Conservation (phyloP, 2,888 invertebrate species). For the Phengaris alcon region DNA sequence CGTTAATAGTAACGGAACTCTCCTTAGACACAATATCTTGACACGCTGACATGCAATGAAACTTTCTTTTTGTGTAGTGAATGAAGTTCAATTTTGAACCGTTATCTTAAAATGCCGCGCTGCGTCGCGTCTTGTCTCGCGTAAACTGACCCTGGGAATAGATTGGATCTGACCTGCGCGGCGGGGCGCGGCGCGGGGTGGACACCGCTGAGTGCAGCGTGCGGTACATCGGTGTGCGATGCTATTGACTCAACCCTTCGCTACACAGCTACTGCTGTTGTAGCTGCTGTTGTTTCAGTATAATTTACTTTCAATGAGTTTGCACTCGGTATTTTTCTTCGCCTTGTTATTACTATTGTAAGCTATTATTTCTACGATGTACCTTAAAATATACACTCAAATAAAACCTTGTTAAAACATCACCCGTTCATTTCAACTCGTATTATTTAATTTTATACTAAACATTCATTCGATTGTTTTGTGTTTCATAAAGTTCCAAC, state of each 20-base stretch:
- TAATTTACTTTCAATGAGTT: conserved; percentile 17
- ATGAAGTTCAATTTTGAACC: too few relatives aligned
- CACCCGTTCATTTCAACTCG: neutral
- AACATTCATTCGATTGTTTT: too few relatives aligned
- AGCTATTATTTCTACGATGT: conserved; percentile 6
- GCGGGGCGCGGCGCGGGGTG: neutral
- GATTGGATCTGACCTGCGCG: neutral
- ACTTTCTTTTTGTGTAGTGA: too few relatives aligned
- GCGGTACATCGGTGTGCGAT: neutral
- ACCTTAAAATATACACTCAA: neutral
- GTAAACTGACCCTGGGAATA: too few relatives aligned
- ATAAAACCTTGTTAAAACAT: neutral
- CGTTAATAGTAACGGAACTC: too few relatives aligned
- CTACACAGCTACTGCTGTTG: neutral
- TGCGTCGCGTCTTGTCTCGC: too few relatives aligned
- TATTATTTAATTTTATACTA: too few relatives aligned
- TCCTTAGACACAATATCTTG: too few relatives aligned
- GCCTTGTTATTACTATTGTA: conserved; percentile 7
- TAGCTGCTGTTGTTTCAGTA: conserved; percentile 5
- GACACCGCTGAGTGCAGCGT: neutral
- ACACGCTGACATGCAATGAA: too few relatives aligned
- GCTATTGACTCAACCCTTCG: neutral
- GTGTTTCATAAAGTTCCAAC: too few relatives aligned
- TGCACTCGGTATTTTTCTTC: conserved; percentile 10
- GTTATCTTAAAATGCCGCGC: too few relatives aligned